Evolutionary conservation across 37 sponge, comb jelly and placozoan genomes (phyloP).

Genomic region (Dysidea cf. avara): DNA sequence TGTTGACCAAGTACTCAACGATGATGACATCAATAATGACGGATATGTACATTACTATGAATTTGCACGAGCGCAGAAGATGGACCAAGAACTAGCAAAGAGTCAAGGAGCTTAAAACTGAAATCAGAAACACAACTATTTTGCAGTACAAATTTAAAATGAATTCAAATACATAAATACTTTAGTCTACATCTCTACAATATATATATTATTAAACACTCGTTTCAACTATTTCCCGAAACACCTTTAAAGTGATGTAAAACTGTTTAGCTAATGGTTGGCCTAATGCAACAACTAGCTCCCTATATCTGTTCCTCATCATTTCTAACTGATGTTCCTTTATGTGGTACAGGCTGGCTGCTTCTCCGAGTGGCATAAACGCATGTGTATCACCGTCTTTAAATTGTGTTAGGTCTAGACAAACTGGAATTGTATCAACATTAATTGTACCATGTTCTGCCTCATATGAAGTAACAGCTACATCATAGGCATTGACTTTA

Average conservation of each 20-base stretch:
- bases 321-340: constrained; percentile 25
- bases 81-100: background rate
- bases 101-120: no score
- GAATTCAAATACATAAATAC: no score
- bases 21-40: constrained; percentile 79
- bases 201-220: no score
- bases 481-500: constrained; percentile 39
- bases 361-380: constrained; percentile 53
- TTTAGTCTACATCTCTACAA: no score
- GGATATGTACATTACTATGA: constrained; percentile 83
- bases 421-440: constrained; percentile 47
- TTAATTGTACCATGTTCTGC: constrained; percentile 21
- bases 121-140: no score
- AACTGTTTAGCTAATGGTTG: constrained; percentile 53
- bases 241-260: constrained; percentile 52
- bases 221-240: background rate
- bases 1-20: constrained; percentile 65
- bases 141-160: no score
- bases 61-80: constrained; percentile 65
- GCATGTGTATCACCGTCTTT: background rate
- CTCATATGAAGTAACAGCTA: constrained; percentile 4
- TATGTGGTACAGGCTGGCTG: constrained; percentile 12
- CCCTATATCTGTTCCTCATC: constrained; percentile 53
- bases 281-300: constrained; percentile 51
- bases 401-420: constrained; percentile 47